phyloP scores from a whole-genome alignment of 2,888 invertebrate genomes.

The Dorcus hopei region DNA sequence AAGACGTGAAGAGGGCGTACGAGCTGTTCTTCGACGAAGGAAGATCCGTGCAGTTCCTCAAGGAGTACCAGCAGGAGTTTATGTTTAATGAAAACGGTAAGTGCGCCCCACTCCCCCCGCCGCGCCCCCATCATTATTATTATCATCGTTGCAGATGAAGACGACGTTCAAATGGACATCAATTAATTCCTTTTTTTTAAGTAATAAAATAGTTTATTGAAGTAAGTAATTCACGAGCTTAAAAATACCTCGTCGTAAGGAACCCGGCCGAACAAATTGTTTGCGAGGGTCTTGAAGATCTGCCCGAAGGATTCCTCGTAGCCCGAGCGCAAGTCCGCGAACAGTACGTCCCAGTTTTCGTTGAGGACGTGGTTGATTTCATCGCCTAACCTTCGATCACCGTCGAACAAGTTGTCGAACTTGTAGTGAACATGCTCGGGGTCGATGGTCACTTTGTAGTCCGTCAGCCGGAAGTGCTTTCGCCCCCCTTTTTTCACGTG shows the following conservation, averaged over 20 bases:
- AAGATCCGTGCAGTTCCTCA: conserved; percentile 88
- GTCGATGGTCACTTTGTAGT: conserved; percentile 61
- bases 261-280: conserved; percentile 63
- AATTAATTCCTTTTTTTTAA: not conserved
- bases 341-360: conserved; percentile 42
- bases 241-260: conserved; percentile 46
- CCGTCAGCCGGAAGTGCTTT: conserved; percentile 61
- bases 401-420: conserved; percentile 63
- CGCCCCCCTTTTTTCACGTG: conserved; percentile 54
- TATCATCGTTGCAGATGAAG: conserved; percentile 9
- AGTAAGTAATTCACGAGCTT: not conserved
- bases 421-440: conserved; percentile 60
- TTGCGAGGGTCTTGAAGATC: conserved; percentile 61
- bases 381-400: conserved; percentile 36
- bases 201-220: not conserved
- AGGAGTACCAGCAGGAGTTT: conserved; percentile 94
- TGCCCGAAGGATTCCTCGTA: conserved; percentile 64
- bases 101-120: too few relatives aligned
- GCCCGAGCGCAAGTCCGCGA: conserved; percentile 54
- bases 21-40: conserved; percentile 92
- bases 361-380: conserved; percentile 46
- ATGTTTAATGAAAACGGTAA: conserved; percentile 71
- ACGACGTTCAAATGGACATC: conserved; percentile 8
- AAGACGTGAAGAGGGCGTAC: conserved; percentile 94
- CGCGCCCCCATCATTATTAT: not conserved